A percentile compares a stretch with the other conserved stretches of the same genome.
phyloP scores from a whole-genome alignment of 2,113 vertebrate species.

The Hippocampus zosterae region DNA sequence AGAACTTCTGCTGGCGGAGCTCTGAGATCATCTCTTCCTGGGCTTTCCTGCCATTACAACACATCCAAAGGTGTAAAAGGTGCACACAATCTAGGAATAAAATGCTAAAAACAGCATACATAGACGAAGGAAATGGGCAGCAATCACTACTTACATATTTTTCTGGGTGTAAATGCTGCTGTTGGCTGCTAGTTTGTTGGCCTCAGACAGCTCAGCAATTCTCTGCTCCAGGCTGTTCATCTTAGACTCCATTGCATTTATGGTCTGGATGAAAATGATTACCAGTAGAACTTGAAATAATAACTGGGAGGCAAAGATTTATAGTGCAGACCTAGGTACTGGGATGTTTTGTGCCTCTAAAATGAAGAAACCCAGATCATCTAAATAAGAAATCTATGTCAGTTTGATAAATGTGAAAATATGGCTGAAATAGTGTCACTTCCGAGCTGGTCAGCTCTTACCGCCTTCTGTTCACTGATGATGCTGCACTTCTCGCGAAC shows the following conservation, averaged over 20 bases:
- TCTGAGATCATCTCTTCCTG: conserved; percentile 99
- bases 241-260: conserved; percentile 99
- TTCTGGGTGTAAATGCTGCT: conserved; percentile 98
- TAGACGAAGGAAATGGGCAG: background rate
- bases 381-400: conserved; percentile 52
- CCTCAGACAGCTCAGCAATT: conserved; percentile 92
- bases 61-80: background rate
- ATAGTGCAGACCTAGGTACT: background rate
- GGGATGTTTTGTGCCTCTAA: conserved; percentile 8
- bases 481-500: conserved; percentile 89
- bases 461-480: conserved; percentile 95
- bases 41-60: conserved; percentile 82
- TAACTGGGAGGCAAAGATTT: conserved; percentile 12
- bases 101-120: background rate
- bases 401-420: conserved; percentile 56
- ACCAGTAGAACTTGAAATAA: background rate
- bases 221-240: conserved; percentile 96
- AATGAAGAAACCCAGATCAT: conserved; percentile 20
- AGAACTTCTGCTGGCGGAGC: conserved; percentile 98
- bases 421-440: conserved; percentile 27
- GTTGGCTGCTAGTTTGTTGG: conserved; percentile 96
- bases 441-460: conserved; percentile 66
- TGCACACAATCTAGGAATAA: background rate
- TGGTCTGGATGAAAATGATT: conserved; percentile 75
- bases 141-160: conserved; percentile 86